A percentile compares a stretch with the other conserved stretches of the same genome.
Conservation (phyloP, 2,888 invertebrate species). For the Drosophila silvestris region DNA sequence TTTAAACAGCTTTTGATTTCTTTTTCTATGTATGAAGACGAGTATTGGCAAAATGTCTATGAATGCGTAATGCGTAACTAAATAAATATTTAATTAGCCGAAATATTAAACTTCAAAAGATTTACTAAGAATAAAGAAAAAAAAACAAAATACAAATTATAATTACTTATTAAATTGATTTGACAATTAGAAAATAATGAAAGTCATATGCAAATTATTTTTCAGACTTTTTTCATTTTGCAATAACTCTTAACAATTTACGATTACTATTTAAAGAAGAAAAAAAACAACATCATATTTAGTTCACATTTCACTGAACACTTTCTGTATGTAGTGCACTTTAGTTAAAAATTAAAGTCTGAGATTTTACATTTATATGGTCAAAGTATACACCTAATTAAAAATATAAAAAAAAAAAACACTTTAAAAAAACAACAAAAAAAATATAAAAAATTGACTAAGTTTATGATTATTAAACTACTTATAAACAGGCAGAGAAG, state of each 20-base stretch:
- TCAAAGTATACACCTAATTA: constrained; percentile 68
- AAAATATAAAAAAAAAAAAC: constrained; percentile 50
- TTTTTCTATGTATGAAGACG: constrained; percentile 31
- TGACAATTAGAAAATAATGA: constrained; percentile 55
- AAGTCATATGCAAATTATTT: constrained; percentile 37
- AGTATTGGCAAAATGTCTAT: constrained; percentile 44
- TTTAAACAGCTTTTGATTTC: constrained; percentile 66
- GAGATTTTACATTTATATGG: constrained; percentile 79
- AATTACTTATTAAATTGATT: constrained; percentile 61
- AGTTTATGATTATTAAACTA: constrained; percentile 69
- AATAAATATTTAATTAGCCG: constrained; percentile 76
- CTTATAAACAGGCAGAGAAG: constrained; percentile 29
- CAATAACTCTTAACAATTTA: constrained; percentile 31
- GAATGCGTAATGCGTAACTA: constrained; percentile 57
- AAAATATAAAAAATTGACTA: constrained; percentile 49
- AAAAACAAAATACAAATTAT: constrained; percentile 55
- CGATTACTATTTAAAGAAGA: constrained; percentile 14
- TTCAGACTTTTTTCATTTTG: constrained; percentile 49
- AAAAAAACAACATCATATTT: constrained; percentile 34
- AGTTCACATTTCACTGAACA: constrained; percentile 53
- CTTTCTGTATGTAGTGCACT: constrained; percentile 77
- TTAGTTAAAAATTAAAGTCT: constrained; percentile 83
- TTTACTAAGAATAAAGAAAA: constrained; percentile 56
- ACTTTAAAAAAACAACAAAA: constrained; percentile 30
- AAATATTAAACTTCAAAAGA: constrained; percentile 79